phyloP scores from a whole-genome alignment of 2,113 vertebrate genomes.

The Riparia riparia region DNA sequence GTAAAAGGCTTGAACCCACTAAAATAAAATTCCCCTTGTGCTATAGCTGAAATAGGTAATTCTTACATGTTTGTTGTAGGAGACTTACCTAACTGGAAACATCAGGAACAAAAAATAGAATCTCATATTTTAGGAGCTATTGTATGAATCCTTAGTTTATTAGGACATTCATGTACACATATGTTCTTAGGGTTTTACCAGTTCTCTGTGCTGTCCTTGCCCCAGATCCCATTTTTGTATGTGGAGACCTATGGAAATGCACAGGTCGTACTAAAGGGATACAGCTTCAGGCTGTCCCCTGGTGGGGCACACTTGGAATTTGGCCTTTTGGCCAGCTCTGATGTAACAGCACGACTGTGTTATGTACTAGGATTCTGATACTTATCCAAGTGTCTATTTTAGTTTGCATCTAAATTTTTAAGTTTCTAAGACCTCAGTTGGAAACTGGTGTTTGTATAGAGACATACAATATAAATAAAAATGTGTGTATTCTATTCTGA shows the following conservation, averaged over 20 bases:
- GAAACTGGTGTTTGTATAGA: not conserved
- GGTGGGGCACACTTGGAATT: not conserved
- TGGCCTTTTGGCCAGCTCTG: not conserved
- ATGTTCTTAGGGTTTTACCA: not conserved
- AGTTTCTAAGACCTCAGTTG: not conserved
- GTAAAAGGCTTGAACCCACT: not conserved
- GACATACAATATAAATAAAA: not conserved
- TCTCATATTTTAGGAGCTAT: not conserved
- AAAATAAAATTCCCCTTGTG: not conserved
- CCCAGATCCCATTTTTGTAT: not conserved
- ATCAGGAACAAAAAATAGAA: not conserved
- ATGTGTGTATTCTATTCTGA: not conserved
- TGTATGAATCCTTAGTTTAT: not conserved
- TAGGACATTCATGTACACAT: accelerated
- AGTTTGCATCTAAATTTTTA: not conserved
- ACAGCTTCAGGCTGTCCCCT: not conserved
- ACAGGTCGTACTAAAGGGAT: not conserved
- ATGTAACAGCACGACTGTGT: not conserved
- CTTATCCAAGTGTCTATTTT: not conserved
- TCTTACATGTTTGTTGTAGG: not conserved
- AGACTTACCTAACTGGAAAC: not conserved
- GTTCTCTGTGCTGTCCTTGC: not conserved
- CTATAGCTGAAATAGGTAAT: not conserved
- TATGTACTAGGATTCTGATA: not conserved
- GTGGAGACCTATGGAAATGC: accelerated